These are phyloP conservation scores for Tenualosa ilisha DNA, from an alignment of 2,797 vertebrate species.

Conservation along the genomic window DNA sequence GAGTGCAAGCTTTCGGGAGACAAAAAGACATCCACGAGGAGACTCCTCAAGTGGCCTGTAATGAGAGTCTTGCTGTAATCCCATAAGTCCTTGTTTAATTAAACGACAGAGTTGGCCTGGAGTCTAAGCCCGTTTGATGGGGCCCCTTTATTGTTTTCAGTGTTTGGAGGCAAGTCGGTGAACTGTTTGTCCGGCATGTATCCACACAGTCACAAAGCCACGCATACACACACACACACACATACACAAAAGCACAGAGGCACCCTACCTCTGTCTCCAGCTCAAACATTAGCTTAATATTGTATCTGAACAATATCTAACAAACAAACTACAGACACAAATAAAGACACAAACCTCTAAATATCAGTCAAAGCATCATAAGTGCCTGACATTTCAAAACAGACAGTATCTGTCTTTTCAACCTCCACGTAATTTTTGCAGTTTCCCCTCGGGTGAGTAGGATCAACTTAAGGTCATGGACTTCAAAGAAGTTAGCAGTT, in stretches of 20 bases:
- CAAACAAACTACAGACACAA: background rate
- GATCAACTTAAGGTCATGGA: background rate
- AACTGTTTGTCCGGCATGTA: conserved; percentile 40
- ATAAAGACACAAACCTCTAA: background rate
- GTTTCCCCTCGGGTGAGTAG: background rate
- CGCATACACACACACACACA: conserved; percentile 36
- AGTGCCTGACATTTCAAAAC: background rate
- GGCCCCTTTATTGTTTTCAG: conserved; percentile 50
- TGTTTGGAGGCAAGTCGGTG: conserved; percentile 39
- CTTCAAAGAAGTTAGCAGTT: background rate
- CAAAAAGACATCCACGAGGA: conserved; percentile 72
- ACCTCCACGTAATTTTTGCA: background rate
- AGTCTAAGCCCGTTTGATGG: conserved; percentile 65
- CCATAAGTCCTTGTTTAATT: conserved; percentile 86
- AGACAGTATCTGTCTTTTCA: background rate
- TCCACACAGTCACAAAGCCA: conserved; percentile 36
- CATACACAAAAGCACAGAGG: background rate
- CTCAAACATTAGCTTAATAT: background rate
- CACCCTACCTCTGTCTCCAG: background rate
- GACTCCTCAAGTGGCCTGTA: conserved; percentile 75
- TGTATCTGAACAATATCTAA: background rate
- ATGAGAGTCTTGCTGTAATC: conserved; percentile 78
- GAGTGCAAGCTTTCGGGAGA: conserved; percentile 65
- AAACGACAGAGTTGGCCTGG: conserved; percentile 74
- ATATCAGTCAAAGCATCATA: background rate